Base-by-base conservation (phyloP, 2,797 vertebrate genomes). In the Nannoperca obscura region DNA sequence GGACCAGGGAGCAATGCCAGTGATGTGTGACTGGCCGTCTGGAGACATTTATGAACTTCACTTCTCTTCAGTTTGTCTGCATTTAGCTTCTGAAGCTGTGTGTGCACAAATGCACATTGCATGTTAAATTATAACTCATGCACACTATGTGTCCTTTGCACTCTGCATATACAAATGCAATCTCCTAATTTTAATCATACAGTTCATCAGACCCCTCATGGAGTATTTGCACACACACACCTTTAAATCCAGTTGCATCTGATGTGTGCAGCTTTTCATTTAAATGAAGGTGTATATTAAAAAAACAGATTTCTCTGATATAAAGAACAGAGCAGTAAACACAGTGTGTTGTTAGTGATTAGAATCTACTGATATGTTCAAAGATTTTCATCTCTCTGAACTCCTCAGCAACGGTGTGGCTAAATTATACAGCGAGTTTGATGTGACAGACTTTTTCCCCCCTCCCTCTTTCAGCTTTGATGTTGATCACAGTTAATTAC, bases 401-500 rank as follows among this genome's bases (percentile, higher is more conserved):
- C 86, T 86, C 70, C 65, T 73, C 73, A 63, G 85, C 58, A 76
- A 74, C 54, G 12, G 71, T 60, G 71, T 80, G 79, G 77, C 24
- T 47, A 78, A 87, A 85, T 86, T 81, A 81, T 71, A 65, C 77
- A 81, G 76, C 53, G 17, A 64, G 71, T 86, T 87, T 87, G 89
- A 90, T 30, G 63, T 83, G 83, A 83, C 80, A 74, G 77, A 69
- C 73, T 60, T 70, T 42, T 57, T 65, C 1, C 2, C 7, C 22
- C 54, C 44, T 49, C 36, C 57, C 57, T 74, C 59, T 49, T 68
- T 72, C 42, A 22, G 76, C 90, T 90, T 92, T 93, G 91, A 92
- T 93, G 88, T 85, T 78, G 88, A 92, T 88, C 79, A 77, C 78
- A 84, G 82, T 88, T 93, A 93, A 93, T 93, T 90, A 89, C 80